Evolutionary conservation across 2,113 vertebrate species (phyloP), one percentile per base, ranked within the genome.

Genomic region (Hipposideros armiger): DNA sequence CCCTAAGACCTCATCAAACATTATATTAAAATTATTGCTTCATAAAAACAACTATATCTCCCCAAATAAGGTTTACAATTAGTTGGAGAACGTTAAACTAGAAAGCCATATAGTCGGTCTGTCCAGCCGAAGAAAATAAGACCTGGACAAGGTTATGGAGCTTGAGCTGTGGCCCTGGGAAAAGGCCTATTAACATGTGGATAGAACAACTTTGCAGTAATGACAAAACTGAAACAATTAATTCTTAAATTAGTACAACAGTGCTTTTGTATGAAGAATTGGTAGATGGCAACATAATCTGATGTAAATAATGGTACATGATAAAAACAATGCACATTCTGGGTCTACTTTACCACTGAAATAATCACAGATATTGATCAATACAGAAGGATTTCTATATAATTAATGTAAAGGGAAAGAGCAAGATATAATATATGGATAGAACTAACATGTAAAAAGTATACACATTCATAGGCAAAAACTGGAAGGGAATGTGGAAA

Each of bases 321-420:
- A 86, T 42, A 32, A 86, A 95, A 93, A 86, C 60, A 90, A 94
- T 32, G 11, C 8, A 87, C 36, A 87, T 91, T 93, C 87, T 87
- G 32, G 22, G 62, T 50, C 40, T 95, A 77, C 28, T 94, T 91
- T n/a, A 72, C 62, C 56, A 73, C 0, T 62, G 85, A 95, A 95
- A 80, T 78, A 66, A 85, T 32, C 26, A 40, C 26, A 90, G 20
- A 94, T 30, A 73, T 8, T 58, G 0, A 47, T 45, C 42, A 73
- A 62, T 42, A 81, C 0, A 90, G 42, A 90, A 86, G 70, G 14
- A 24, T 8, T 36, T 74, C 90, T 30, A 81, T 36, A 47, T 42
- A 69, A 94, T 47, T n/a, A 74, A 92, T 22, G 47, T 72, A 64
- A 86, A 74, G 47, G 19, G 20, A 58, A 87, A 87, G 47, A 88